phyloP scores from a whole-genome alignment of 1,140 invertebrate species.

The Diprion similis region DNA sequence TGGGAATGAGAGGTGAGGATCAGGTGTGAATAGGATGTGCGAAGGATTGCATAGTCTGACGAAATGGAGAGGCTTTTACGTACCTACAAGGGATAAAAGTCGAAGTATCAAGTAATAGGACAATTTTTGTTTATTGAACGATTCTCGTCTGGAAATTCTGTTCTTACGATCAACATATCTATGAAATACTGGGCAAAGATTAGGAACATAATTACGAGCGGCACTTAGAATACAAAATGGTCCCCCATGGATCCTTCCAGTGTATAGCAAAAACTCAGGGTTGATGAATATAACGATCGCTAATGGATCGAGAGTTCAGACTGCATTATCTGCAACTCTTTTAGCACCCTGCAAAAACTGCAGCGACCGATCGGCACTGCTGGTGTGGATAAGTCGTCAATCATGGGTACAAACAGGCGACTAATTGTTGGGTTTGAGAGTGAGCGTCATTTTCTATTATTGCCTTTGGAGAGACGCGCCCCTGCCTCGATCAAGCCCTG shows the following conservation, averaged over 20 bases:
- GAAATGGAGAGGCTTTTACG: too few species aligned
- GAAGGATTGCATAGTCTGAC: too few species aligned
- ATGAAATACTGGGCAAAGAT: too few species aligned
- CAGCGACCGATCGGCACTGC: conserved; percentile 13
- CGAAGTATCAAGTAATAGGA: too few species aligned
- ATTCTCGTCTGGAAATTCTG: too few species aligned
- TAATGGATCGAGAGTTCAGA: background rate
- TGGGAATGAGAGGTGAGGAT: too few species aligned
- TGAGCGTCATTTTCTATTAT: conserved; percentile 49
- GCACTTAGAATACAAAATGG: background rate
- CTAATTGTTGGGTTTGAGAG: conserved; percentile 54
- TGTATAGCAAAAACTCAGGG: background rate
- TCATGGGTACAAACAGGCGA: conserved; percentile 52
- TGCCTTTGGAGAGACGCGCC: conserved; percentile 34
- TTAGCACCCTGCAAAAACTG: background rate
- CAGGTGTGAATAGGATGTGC: too few species aligned
- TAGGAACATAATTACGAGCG: background rate
- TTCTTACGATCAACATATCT: too few species aligned
- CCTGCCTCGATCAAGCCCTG: conserved; percentile 34
- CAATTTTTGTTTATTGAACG: too few species aligned
- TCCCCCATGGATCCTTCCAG: too few species aligned
- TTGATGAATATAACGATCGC: background rate
- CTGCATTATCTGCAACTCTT: background rate
- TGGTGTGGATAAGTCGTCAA: conserved; percentile 50
- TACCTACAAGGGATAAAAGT: too few species aligned